phyloP scores from a whole-genome alignment of 2,888 invertebrate species.

The Mantis religiosa region DNA sequence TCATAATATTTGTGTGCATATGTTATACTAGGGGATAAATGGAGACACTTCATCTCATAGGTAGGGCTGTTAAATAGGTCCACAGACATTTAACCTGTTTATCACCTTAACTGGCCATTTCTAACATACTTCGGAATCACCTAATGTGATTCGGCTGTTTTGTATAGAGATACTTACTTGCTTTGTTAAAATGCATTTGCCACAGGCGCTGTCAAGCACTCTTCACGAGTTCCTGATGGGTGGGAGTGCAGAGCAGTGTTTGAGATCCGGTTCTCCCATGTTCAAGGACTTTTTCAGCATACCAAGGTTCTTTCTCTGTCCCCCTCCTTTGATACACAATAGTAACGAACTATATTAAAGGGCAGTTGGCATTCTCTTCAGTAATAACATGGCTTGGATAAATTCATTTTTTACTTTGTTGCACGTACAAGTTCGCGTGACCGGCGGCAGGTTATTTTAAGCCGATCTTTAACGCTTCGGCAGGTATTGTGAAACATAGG shows the following conservation, averaged over 20 bases:
- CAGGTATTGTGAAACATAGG: not conserved
- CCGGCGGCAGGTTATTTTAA: not conserved
- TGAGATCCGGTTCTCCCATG: slow-evolving; percentile 1
- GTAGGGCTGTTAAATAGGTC: too few relatives aligned
- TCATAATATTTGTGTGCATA: too few relatives aligned
- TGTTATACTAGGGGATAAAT: too few relatives aligned
- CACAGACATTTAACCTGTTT: too few relatives aligned
- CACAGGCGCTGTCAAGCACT: not conserved
- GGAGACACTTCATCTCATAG: too few relatives aligned
- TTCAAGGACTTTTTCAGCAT: not conserved
- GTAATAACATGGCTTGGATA: not conserved
- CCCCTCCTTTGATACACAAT: not conserved
- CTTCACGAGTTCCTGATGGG: not conserved
- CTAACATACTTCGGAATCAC: too few relatives aligned
- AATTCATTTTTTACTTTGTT: not conserved
- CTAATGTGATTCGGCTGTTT: too few relatives aligned
- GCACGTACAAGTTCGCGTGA: not conserved
- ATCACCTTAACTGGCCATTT: too few relatives aligned
- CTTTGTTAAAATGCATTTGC: not conserved
- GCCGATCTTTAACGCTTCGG: not conserved
- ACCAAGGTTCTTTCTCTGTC: not conserved
- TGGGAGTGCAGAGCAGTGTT: not conserved
- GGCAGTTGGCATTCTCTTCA: not conserved
- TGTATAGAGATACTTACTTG: too few relatives aligned
- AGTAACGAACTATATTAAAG: not conserved